phyloP scores from a whole-genome alignment of 1,140 invertebrate genomes.

The Trichomalopsis sarcophagae region DNA sequence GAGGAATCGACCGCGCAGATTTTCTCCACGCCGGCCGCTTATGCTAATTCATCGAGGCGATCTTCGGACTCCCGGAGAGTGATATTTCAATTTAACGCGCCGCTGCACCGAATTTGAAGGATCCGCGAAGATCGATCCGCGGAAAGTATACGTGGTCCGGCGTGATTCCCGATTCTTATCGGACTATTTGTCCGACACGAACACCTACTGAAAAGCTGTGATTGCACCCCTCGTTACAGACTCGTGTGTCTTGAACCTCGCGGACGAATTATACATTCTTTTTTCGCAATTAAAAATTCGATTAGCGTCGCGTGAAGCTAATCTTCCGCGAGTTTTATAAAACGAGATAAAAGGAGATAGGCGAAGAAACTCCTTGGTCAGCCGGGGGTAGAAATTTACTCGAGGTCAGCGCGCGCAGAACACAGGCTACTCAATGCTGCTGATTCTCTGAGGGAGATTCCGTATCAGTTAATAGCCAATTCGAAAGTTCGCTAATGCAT shows the following conservation, averaged over 20 bases:
- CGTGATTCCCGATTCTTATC: not conserved
- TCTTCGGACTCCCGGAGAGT: not conserved
- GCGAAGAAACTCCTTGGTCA: not conserved
- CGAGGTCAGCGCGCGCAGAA: not conserved
- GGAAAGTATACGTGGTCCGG: too few species aligned
- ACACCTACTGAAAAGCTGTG: too few species aligned
- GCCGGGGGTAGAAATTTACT: not conserved
- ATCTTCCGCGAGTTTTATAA: too few species aligned
- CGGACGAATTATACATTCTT: too few species aligned
- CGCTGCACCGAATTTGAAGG: not conserved
- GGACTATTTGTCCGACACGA: not conserved
- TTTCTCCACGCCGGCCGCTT: not conserved
- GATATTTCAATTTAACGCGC: too few species aligned
- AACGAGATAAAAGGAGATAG: not conserved
- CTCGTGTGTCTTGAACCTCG: too few species aligned
- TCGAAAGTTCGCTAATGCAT: constrained; percentile 1
- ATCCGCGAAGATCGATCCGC: constrained; percentile 5
- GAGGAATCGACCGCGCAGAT: too few species aligned
- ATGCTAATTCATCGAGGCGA: not conserved
- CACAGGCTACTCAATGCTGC: not conserved
- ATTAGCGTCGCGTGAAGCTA: too few species aligned
- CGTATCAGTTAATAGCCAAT: constrained; percentile 1
- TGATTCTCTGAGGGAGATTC: not conserved
- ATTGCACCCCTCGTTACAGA: too few species aligned
- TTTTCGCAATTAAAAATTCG: too few species aligned